Base-by-base conservation (phyloP, 92 coral and sea anemone genomes). In the Plumapathes pennacea region DNA sequence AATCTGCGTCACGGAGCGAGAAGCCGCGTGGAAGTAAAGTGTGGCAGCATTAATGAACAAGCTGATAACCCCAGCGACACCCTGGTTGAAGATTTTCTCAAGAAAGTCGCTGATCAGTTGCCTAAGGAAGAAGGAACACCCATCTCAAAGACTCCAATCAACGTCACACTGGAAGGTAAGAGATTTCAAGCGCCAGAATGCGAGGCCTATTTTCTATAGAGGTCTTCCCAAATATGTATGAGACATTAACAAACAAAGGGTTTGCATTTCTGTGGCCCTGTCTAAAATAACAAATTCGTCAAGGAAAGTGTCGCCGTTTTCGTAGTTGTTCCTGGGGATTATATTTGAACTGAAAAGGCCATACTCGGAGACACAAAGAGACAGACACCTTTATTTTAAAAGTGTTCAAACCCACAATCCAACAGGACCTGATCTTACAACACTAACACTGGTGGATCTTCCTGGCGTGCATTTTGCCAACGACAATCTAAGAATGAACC, bases 381-480 rank as follows among this genome's bases (percentile, higher is more conserved):
- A 15, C 50, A 25, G 25, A 28, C 25, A 10, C 20, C 20, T 45
- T 25, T 45, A 45, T 20, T 28, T 12, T 45, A 20, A 45, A 25
- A 12, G 4, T 38, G 1, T 31, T 62, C 5, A 23, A 0, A 3
- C 21, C 24, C 14, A 15, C 14, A 28, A 4, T 10, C 15, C 25
- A 44, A 10, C 44, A 85, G 91, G 91, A 4, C 92, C 94, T 51
- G 72, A 65, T 0, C 48, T 85, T 32, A 80, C 84, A 7, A 76
- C 87, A 3, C 54, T 85, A 19, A 85, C 94, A 7, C 67, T 85
- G 62, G 88, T 85, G 20, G 94, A 85, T 50, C 87, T 85, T 21
- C 94, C 94, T 45, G 94, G 94, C 39, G 88, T 73, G 8, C 94
- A 85, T 57, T 85, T 85, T 60, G 84, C 94, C 60, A 85, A 85